These are phyloP conservation scores for Periophthalmodon schlosseri DNA, from an alignment of 2,113 vertebrate species.

Conservation along the genomic window DNA sequence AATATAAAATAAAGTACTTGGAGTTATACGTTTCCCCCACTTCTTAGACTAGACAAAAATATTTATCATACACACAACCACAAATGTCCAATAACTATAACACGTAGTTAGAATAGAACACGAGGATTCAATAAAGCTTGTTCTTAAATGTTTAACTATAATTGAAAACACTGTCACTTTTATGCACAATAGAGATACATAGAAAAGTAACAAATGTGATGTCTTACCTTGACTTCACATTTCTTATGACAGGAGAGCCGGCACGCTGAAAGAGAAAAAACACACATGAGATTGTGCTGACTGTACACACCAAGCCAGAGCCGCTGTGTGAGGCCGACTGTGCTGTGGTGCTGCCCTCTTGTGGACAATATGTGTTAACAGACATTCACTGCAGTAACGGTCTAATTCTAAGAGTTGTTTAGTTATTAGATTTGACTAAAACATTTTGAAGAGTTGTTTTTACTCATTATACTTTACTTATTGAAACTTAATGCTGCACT, in stretches of 20 bases:
- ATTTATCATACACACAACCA: not conserved
- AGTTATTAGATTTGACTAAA: too few species aligned
- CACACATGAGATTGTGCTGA: not conserved
- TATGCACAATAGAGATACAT: not conserved
- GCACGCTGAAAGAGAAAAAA: conserved; percentile 77
- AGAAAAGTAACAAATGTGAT: not conserved
- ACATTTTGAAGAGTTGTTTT: too few species aligned
- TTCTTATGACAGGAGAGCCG: conserved; percentile 85
- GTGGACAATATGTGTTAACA: conserved; percentile 44
- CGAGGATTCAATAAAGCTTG: not conserved
- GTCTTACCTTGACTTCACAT: conserved; percentile 89
- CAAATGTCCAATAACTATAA: not conserved
- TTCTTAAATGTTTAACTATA: too few species aligned
- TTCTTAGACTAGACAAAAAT: not conserved
- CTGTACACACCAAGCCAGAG: conserved; percentile 3
- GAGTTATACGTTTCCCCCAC: too few species aligned
- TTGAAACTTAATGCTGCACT: too few species aligned
- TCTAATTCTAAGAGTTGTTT: too few species aligned
- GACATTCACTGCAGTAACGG: not conserved
- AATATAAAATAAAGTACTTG: too few species aligned
- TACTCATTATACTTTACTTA: too few species aligned
- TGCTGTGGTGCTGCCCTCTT: conserved; percentile 59
- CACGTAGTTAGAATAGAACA: not conserved
- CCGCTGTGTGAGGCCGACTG: not conserved
- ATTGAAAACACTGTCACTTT: too few species aligned